These are phyloP conservation scores for Drosophila bocqueti DNA, from an alignment of 1,140 invertebrate species.

Conservation along the genomic window DNA sequence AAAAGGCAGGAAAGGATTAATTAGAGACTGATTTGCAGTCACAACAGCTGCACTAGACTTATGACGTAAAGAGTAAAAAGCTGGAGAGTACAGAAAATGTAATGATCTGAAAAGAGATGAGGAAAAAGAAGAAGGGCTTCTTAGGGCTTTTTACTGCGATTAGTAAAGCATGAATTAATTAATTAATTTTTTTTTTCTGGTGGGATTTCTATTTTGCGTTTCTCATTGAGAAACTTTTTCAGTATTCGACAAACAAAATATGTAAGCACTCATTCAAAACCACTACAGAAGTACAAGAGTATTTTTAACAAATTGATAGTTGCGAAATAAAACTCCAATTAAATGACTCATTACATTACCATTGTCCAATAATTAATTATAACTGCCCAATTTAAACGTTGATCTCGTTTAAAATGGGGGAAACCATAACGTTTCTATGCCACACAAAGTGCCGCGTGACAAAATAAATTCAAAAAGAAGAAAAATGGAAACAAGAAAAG, in stretches of 20 bases:
- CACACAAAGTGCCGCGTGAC: neutral
- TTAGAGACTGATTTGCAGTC: slow-evolving; percentile 55
- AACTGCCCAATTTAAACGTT: neutral
- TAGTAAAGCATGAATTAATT: too few species aligned
- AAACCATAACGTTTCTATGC: neutral
- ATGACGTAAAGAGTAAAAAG: neutral
- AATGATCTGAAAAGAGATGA: neutral
- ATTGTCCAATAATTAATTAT: neutral
- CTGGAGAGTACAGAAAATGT: neutral
- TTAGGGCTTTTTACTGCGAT: neutral
- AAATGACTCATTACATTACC: neutral
- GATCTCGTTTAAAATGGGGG: neutral
- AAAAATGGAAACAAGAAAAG: slow-evolving; percentile 15
- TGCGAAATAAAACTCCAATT: neutral
- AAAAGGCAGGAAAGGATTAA: slow-evolving; percentile 6
- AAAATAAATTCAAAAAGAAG: neutral
- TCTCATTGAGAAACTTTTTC: neutral
- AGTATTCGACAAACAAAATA: neutral
- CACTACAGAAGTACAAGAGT: neutral
- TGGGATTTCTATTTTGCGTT: neutral
- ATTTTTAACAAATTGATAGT: neutral
- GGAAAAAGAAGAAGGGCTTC: neutral
- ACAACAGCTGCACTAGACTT: slow-evolving; percentile 17
- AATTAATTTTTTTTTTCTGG: neutral
- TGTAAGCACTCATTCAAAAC: neutral